Evolutionary conservation across 2,797 vertebrate genomes (phyloP), one percentile per base, ranked within the genome.

Genomic region (Borostomias antarcticus): DNA sequence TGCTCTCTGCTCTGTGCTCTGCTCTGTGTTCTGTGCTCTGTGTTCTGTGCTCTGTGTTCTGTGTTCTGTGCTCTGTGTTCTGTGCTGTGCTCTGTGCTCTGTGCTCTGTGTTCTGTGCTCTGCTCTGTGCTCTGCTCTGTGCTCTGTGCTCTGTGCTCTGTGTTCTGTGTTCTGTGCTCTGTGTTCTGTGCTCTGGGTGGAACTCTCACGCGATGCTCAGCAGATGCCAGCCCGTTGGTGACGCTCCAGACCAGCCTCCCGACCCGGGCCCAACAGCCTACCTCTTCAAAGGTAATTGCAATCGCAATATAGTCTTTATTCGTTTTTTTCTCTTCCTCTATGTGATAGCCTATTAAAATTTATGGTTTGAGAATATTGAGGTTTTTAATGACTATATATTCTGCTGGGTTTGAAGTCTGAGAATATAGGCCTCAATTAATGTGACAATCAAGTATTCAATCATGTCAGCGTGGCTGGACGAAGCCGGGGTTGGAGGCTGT

Each of bases 201-300:
- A 30, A 43, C 65, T 66, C 25, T 47, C 58, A 17, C 40, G 15
- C 40, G 52, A 70, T 63, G 66, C 70, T 66, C 66, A 65, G 58
- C 70, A 76, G 70, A 82, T 72, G 73, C 58, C 72, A 76, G 68
- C 59, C 13, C 13, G 25, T 21, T 68, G 58, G 64, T 63, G 57
- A 68, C 56, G 60, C 68, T 66, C 33, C 13, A 66, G 58, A 67
- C 53, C 50, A 17, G 5, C 33, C 33, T 32, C 57, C 37, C 33
- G 2, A 37, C 21, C 54, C 23, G n/a, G 35, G 21, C n/a, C 11
- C 35, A 53, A 5, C 35, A 21, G 37, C 13, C 35, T 43, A 21
- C 47, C 10, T 43, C 37, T 43, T 62, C 58, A 59, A 72, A 64
- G 32, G 66, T 68, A 68, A 75, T 74, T 72, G 65, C 21, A 54